These are phyloP conservation scores for Notothenia rossii DNA, from an alignment of 2,113 vertebrate genomes.

Conservation along the genomic window DNA sequence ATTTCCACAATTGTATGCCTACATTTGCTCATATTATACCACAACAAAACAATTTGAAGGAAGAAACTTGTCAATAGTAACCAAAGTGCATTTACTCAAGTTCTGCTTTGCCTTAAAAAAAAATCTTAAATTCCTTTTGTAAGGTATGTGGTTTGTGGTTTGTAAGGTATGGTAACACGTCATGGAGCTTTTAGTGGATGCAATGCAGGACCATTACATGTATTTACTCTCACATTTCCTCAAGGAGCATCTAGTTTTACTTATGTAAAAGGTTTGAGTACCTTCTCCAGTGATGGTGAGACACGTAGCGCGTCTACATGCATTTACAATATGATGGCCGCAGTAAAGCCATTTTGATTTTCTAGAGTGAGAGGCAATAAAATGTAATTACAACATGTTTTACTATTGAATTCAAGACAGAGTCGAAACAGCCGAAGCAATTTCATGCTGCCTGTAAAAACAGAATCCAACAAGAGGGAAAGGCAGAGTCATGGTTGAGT, in stretches of 20 bases:
- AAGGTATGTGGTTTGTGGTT: background rate
- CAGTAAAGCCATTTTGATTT: conserved; percentile 74
- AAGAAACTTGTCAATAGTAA: background rate
- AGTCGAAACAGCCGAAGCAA: conserved; percentile 76
- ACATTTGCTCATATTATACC: background rate
- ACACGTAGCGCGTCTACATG: conserved; percentile 51
- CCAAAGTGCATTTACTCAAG: background rate
- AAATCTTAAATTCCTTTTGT: background rate
- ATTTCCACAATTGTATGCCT: background rate
- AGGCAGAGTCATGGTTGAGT: conserved; percentile 87
- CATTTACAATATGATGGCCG: conserved; percentile 69
- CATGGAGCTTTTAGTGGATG: conserved; percentile 5
- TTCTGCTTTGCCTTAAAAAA: background rate
- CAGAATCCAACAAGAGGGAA: conserved; percentile 63
- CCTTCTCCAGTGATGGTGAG: conserved; percentile 35
- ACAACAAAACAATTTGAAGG: background rate
- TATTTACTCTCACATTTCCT: conserved; percentile 10
- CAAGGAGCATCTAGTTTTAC: conserved; percentile 31
- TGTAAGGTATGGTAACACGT: background rate
- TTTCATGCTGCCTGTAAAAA: conserved; percentile 79
- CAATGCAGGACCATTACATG: background rate
- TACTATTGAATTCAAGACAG: conserved; percentile 77
- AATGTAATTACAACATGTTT: conserved; percentile 84
- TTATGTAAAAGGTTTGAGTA: conserved; percentile 27
- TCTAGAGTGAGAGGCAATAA: conserved; percentile 73